A percentile compares a stretch with the other conserved stretches of the same genome.
These are phyloP conservation scores for Hesperophylax magnus DNA, from an alignment of 1,140 invertebrate genomes.

Conservation along the genomic window DNA sequence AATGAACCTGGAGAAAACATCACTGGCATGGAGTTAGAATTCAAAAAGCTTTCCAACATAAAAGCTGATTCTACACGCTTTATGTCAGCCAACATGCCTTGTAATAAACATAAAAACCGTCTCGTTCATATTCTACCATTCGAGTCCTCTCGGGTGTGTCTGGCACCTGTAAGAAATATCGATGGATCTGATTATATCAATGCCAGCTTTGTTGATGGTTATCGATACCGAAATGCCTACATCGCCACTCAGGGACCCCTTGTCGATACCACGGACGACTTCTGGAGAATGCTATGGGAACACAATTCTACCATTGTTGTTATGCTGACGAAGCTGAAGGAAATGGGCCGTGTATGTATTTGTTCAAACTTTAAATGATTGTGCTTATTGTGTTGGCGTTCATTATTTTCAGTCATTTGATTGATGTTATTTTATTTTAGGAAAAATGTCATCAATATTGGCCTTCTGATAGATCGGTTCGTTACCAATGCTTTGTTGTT, in stretches of 20 bases:
- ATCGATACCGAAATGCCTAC: slow-evolving; percentile 92
- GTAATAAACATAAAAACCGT: slow-evolving; percentile 99
- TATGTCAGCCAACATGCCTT: slow-evolving; percentile 94
- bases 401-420: neutral
- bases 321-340: slow-evolving; percentile 97
- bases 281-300: slow-evolving; percentile 99
- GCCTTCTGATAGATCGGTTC: slow-evolving; percentile 96
- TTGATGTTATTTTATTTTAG: slow-evolving; percentile 67
- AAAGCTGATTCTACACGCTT: slow-evolving; percentile 95
- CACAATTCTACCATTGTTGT: slow-evolving; percentile 99
- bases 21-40: slow-evolving; percentile 98
- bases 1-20: slow-evolving; percentile 86
- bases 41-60: slow-evolving; percentile 96
- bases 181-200: slow-evolving; percentile 99
- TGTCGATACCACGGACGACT: slow-evolving; percentile 96
- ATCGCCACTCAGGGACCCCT: slow-evolving; percentile 98
- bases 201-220: slow-evolving; percentile 97
- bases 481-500: slow-evolving; percentile 97
- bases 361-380: neutral
- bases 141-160: slow-evolving; percentile 94
- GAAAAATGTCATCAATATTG: slow-evolving; percentile 99
- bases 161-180: slow-evolving; percentile 90
- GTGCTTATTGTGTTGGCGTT: neutral
- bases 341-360: slow-evolving; percentile 91
- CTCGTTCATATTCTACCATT: slow-evolving; percentile 97